Evolutionary conservation across 2,113 vertebrate species (phyloP), one percentile per base, ranked within the genome.

Genomic region (Nipponia nippon): DNA sequence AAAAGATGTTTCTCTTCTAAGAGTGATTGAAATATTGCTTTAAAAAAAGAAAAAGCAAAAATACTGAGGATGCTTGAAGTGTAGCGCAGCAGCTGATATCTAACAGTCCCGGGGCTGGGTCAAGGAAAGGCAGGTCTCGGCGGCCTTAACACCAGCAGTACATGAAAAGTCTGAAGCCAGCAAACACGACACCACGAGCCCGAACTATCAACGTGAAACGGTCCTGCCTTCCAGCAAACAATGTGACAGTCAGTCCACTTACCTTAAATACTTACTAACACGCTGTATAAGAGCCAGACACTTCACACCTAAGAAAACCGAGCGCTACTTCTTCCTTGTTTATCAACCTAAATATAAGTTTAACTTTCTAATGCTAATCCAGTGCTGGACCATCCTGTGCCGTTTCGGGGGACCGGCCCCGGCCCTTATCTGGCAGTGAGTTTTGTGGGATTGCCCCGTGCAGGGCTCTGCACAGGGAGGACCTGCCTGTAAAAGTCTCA

Each of bases 391-490:
- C 61, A 46, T 22, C 53, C 42, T 75, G 36, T 19, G 34, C 63
- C 7, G 3, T 3, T 40, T 18, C 0, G 1, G 38, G 55, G 38
- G 21, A 6, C 1, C 0, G 1, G 32, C 58, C 52, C 34, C 42
- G 50, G 20, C 52, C 46, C 30, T 16, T 1, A 10, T 1, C 29
- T 27, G 34, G n/a, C 77, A 17, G 11, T 0, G 53, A 47, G 20
- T 2, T 12, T 66, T 22, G 9, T 7, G 70, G 29, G 21, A 18
- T 32, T 42, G 34, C n/a, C 34, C 32, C 1, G 0, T 5, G 10
- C 46, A 40, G 53, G 63, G 40, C 82, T 62, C 42, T 29, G 34
- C 34, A 6, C n/a, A 22, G 81, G 18, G 30, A 65, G 56, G 52
- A 61, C 34, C 52, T 67, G 36, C 47, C 73, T 50, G 6, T 49